Evolutionary conservation across 1,140 invertebrate genomes (phyloP).

Genomic region (Drosophila nannoptera): DNA sequence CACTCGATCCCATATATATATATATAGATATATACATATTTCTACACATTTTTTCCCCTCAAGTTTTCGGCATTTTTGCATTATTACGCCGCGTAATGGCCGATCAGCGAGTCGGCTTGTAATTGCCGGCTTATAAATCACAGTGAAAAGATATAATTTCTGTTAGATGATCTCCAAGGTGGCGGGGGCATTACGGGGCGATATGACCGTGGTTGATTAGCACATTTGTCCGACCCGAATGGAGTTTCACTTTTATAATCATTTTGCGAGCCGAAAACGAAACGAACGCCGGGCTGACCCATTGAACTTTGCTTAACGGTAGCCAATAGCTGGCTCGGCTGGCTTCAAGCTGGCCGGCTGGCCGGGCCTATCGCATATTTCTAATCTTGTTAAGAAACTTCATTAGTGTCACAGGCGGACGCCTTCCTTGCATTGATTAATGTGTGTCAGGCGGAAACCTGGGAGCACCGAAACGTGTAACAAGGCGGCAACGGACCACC

Average conservation of each 20-base stretch:
- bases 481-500: constrained; percentile 47
- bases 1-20: neutral
- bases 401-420: constrained; percentile 69
- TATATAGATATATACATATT: no score
- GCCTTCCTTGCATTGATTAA: constrained; percentile 60
- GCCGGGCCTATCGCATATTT: constrained; percentile 50
- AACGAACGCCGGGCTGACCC: constrained; percentile 55
- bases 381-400: constrained; percentile 73
- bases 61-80: constrained; percentile 50
- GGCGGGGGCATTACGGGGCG: no score
- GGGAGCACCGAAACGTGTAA: constrained; percentile 47
- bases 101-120: constrained; percentile 65
- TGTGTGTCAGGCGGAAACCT: constrained; percentile 54
- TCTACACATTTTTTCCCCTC: constrained; percentile 4
- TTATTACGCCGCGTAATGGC: constrained; percentile 67
- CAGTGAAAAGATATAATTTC: constrained; percentile 71
- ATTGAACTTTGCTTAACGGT: constrained; percentile 57
- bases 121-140: constrained; percentile 74
- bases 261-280: constrained; percentile 13
- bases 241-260: constrained; percentile 61
- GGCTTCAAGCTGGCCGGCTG: no score
- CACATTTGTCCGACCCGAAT: constrained; percentile 60
- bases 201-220: constrained; percentile 57
- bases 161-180: constrained; percentile 46
- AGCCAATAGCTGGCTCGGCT: no score